Base-by-base conservation (phyloP, 2,888 invertebrate species). In the Gortyna flavago region DNA sequence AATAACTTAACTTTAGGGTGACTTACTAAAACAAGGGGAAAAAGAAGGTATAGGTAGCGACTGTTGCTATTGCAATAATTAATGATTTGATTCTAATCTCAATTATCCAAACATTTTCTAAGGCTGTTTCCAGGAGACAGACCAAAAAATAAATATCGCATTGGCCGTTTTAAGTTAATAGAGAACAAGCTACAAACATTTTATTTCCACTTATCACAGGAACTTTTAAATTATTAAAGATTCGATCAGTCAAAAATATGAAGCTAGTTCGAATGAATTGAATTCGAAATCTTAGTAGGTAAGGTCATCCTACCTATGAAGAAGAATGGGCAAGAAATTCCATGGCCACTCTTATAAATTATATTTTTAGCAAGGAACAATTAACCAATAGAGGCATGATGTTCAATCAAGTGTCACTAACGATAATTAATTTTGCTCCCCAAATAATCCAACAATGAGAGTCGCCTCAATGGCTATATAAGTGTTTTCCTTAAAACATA, bases 381-480 rank as follows among this genome's bases (percentile, higher is more conserved):
- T 25, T 25, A 54, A 25, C 25, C 51, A 5, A n/a, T n/a, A n/a
- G n/a, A n/a, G n/a, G n/a, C n/a, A 18, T 18, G 48, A 54, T 54
- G 54, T 65, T 65, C 54, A 78, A 54, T 72, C 51, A 69, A 72
- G 59, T 65, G 35, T 65, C 21, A 54, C 59, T 38, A 78, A 77
- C 64, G 71, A 54, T 38, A 57, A 68, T 68, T n/a, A n/a, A n/a
- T n/a, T n/a, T n/a, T n/a, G n/a, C 21, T 25, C 38, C 54, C 79
- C 38, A 16, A 84, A 70, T 51, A 66, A 68, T 72, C 25, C 18
- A 67, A 72, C 35, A 65, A 38, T 57, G 18, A 25, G 9, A 70
- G 13, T 57, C 11, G 61, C 18, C 7, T 69, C 38, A 48, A 48
- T 18, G 41, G 8, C 16, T n/a, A n/a, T 76, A 32, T 21, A 57